phyloP scores from a whole-genome alignment of 2,797 vertebrate species.

The Gobio occitaniae region DNA sequence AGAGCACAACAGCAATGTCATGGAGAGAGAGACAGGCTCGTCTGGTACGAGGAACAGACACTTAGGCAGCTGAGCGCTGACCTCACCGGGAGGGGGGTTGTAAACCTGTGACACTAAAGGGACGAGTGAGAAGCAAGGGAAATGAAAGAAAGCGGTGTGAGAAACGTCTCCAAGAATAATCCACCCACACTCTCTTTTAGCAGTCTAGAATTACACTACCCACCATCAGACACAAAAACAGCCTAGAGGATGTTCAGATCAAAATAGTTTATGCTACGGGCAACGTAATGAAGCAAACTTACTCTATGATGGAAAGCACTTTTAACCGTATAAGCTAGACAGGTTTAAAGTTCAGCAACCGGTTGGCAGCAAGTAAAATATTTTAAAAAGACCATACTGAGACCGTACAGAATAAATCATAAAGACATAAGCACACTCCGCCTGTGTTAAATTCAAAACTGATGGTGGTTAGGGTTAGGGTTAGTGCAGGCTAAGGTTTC shows the following conservation, averaged over 20 bases:
- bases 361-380: not conserved
- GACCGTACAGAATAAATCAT: not conserved
- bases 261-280: constrained; percentile 28
- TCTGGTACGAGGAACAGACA: constrained; percentile 64
- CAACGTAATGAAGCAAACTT: constrained; percentile 12
- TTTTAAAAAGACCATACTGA: not conserved
- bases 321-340: not conserved
- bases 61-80: constrained; percentile 75
- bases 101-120: constrained; percentile 38
- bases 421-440: not conserved
- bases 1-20: constrained; percentile 57
- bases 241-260: constrained; percentile 20
- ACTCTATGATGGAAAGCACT: constrained; percentile 8
- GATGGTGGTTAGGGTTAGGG: not conserved
- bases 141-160: constrained; percentile 55
- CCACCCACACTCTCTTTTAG: constrained; percentile 38
- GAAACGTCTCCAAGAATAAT: constrained; percentile 56
- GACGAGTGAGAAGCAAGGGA: constrained; percentile 46
- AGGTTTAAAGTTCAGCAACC: constrained; percentile 28
- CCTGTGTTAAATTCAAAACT: not conserved
- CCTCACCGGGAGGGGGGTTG: constrained; percentile 63
- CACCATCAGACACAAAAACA: constrained; percentile 38
- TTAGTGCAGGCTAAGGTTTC: not conserved
- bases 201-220: constrained; percentile 38
- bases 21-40: constrained; percentile 42